Conservation (phyloP, 2,113 vertebrate genomes). For the Phocoena phocoena region DNA sequence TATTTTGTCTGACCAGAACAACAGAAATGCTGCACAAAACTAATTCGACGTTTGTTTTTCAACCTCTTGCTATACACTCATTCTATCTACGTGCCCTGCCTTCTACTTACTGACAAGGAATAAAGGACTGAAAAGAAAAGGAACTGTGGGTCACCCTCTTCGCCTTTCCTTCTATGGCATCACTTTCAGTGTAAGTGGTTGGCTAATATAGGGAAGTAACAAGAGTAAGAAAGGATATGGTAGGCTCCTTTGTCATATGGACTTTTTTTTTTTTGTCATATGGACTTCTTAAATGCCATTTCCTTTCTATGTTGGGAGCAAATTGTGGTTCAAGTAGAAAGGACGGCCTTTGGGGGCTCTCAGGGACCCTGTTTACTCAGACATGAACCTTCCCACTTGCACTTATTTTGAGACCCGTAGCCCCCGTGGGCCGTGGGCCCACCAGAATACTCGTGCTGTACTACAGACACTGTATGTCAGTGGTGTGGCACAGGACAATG, state of each 20-base stretch:
- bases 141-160: neutral
- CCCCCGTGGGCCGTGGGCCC: accelerated
- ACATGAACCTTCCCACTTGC: neutral
- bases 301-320: neutral
- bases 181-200: too few relatives aligned
- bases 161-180: neutral
- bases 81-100: neutral
- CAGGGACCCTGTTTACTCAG: neutral
- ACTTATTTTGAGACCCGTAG: neutral
- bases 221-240: neutral
- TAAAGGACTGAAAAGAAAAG: neutral
- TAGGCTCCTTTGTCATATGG: accelerated
- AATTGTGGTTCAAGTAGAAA: neutral
- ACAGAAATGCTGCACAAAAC: too few relatives aligned
- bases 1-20: neutral
- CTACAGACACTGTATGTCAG: accelerated
- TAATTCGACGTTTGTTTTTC: neutral
- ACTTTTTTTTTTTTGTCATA: neutral
- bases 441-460: accelerated
- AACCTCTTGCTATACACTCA: neutral
- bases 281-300: neutral
- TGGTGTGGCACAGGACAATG: accelerated
- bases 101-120: neutral
- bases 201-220: neutral
- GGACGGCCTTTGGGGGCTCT: neutral